These are phyloP conservation scores for Diachrysia chrysitis DNA, from an alignment of 2,888 invertebrate genomes.

Conservation along the genomic window DNA sequence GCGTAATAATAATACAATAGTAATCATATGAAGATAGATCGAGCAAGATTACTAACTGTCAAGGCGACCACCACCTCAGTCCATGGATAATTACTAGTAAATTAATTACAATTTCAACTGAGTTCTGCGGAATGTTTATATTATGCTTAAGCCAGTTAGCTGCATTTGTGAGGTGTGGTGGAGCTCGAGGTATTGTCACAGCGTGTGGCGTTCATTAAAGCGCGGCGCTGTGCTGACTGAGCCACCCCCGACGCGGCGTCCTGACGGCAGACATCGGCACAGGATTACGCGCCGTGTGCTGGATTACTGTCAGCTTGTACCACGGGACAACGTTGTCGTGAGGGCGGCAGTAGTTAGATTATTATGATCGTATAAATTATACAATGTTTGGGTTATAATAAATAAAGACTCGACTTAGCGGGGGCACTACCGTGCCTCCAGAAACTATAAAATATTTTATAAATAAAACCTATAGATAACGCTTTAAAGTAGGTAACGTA, in stretches of 20 bases:
- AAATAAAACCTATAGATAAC: too few species aligned
- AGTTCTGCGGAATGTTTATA: background rate
- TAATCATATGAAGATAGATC: too few species aligned
- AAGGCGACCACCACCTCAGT: too few species aligned
- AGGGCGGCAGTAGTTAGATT: background rate
- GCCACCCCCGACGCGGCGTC: conserved; percentile 24
- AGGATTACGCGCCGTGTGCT: background rate
- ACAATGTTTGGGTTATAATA: background rate
- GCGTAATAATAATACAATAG: too few species aligned
- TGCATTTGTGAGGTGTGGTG: background rate
- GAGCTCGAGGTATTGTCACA: conserved; percentile 18
- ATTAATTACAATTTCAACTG: too few species aligned
- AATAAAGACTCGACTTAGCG: too few species aligned
- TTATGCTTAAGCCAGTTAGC: background rate
- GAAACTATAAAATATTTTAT: too few species aligned
- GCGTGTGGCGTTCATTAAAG: conserved; percentile 54
- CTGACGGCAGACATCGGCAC: background rate
- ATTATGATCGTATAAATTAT: background rate
- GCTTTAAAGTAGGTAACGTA: too few species aligned
- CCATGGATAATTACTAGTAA: too few species aligned
- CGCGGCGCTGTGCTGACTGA: conserved; percentile 17
- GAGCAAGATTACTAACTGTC: too few species aligned
- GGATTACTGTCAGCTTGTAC: background rate
- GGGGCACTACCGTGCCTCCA: too few species aligned
- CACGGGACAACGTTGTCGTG: background rate